These are phyloP conservation scores for Colinus virginianus DNA, from an alignment of 2,113 vertebrate species.

Conservation along the genomic window DNA sequence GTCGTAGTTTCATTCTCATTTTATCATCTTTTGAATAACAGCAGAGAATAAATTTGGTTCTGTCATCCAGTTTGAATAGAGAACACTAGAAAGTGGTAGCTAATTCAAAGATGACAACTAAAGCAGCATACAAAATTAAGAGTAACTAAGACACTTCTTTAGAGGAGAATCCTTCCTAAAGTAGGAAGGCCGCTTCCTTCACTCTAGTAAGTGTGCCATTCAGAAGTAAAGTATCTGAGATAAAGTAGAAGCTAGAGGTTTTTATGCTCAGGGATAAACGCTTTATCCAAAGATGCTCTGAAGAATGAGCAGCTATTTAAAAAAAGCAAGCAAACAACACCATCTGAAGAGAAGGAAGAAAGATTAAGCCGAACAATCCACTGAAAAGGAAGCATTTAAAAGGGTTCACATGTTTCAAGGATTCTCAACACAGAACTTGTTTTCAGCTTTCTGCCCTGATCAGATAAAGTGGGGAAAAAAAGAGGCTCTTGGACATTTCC, in stretches of 20 bases:
- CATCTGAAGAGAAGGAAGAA: neutral
- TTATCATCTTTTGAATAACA: neutral
- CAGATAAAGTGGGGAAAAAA: neutral
- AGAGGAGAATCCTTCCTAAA: neutral
- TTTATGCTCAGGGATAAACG: rapidly evolving
- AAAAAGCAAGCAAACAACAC: neutral
- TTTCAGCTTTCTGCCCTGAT: neutral
- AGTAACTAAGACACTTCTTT: neutral
- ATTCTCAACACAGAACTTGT: neutral
- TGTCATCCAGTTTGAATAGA: neutral
- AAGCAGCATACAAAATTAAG: neutral
- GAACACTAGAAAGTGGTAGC: neutral
- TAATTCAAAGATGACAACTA: neutral
- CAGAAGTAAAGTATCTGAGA: too few species aligned
- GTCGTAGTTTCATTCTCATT: neutral
- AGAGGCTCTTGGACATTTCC: neutral
- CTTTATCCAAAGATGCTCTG: neutral
- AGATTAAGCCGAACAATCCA: neutral
- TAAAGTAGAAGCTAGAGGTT: neutral
- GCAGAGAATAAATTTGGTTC: neutral
- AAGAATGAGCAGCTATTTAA: neutral
- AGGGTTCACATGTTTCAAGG: neutral
- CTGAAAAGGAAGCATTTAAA: neutral
- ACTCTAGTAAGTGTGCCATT: neutral
- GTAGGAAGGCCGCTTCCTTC: neutral